Evolutionary conservation across 2,113 vertebrate genomes (phyloP), one percentile per base, ranked within the genome.

Genomic region (Barbus barbus): DNA sequence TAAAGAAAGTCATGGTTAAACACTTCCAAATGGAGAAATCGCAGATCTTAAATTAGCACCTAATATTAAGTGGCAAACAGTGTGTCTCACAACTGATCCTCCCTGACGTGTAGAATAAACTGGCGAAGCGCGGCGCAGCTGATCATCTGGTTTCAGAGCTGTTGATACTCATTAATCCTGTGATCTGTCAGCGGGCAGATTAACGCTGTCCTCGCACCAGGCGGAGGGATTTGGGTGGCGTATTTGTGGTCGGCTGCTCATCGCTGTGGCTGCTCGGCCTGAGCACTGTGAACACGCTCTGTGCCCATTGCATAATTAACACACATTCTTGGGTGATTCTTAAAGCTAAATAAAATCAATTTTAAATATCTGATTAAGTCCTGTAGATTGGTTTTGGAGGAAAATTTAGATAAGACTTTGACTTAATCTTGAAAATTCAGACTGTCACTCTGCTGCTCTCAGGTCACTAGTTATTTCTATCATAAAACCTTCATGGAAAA

Each of bases 151-250:
- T 69, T 56, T 74, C 71, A 26, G 22, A 41, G 11, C 67, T 56
- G 74, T 48, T 84, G 75, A 78, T 84, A 53, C 63, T 36, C 51
- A 78, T 78, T 84, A 69, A 69, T 78, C 44, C 46, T 6, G 28
- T 26, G 63, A 81, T 71, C 28, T 78, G 61, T 69, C 46, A 38
- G 41, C 24, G 9, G 44, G 24, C 61, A 38, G 74, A 84, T 78
- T 38, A 84, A 44, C 74, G n/a, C n/a, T n/a, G n/a, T n/a, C n/a
- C n/a, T n/a, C n/a, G n/a, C n/a, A n/a, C n/a, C n/a, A n/a, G n/a
- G n/a, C n/a, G 1, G 5, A 31, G n/a, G 65, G 83, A 46, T 78
- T 65, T 67, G 58, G 60, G 60, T 36, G 44, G 20, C 8, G 53
- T 48, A 36, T 75, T 75, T 78, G 60, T 65, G 74, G n/a, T 36